A percentile compares a stretch with the other conserved stretches of the same genome.
phyloP scores from a whole-genome alignment of 2,113 vertebrate genomes.

The Anguilla japonica region DNA sequence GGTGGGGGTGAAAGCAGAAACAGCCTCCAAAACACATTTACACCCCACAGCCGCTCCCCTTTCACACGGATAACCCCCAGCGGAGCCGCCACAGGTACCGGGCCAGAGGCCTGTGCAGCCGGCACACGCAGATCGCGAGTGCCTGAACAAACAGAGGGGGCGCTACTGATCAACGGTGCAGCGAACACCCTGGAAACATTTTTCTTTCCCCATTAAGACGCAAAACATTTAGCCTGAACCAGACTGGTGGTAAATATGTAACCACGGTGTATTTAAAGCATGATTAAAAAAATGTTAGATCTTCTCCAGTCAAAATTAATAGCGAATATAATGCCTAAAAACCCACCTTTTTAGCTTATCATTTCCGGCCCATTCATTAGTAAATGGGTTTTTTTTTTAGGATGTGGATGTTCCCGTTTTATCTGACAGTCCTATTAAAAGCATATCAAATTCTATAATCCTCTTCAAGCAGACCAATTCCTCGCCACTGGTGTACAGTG shows the following conservation, averaged over 20 bases:
- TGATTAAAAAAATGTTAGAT: background rate
- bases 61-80: too few relatives aligned
- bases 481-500: background rate
- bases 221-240: background rate
- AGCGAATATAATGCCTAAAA: background rate
- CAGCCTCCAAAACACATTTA: too few relatives aligned
- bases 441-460: background rate
- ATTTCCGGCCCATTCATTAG: background rate
- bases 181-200: background rate
- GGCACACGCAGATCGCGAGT: too few relatives aligned
- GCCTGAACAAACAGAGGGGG: too few relatives aligned
- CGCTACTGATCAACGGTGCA: too few relatives aligned
- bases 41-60: too few relatives aligned
- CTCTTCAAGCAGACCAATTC: background rate
- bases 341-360: background rate
- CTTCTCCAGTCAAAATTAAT: background rate
- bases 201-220: background rate
- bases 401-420: background rate
- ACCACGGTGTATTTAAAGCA: background rate
- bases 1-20: too few relatives aligned
- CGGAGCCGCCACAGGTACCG: too few relatives aligned
- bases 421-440: background rate
- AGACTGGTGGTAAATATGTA: background rate
- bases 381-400: background rate
- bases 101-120: too few relatives aligned